Evolutionary conservation across 2,797 vertebrate genomes (phyloP), one percentile per base, ranked within the genome.

Genomic region (Diglossa cyanea): DNA sequence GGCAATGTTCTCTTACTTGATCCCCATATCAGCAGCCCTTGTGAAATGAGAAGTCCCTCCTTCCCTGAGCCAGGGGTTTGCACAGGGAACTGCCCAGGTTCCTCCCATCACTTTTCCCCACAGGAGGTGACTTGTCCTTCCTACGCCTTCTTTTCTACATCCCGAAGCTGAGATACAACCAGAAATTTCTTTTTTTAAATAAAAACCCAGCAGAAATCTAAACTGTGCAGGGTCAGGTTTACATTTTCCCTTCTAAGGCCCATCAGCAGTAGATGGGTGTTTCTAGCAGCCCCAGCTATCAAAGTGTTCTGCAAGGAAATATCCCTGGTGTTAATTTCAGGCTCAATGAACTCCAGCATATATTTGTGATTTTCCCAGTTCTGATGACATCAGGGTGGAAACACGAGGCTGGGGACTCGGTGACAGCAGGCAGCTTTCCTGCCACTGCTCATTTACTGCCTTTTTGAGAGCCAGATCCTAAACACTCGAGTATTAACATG

Each of bases 401-500:
- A 53, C 3, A 31, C 1, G 9, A 85, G 70, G 82, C 86, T 24
- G 8, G 76, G 85, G 50, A 39, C 87, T 62, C 5, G 0, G 86
- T 23, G 40, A 82, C 51, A 70, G 72, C 48, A 51, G 55, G 78
- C 84, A 55, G 80, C 72, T 75, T 88, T 79, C 74, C 77, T 88
- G 54, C 91, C 89, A 39, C 51, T 67, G 80, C 82, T 84, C 62
- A 86, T 93, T 92, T 67, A 76, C 75, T 66, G 93, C 50, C 73
- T 75, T 79, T 80, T 88, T 76, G 47, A 76, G 90, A 83, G 79
- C 31, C 86, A 76, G 76, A 91, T 87, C 86, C 90, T 82, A 31
- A 82, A 83, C 90, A 84, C 84, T 92, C 28, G 30, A 88, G 42
- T 93, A 93, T 94, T 90, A 95, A 91, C 33, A 54, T 88, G 79